A percentile compares a stretch with the other conserved stretches of the same genome.
Conservation (phyloP, 2,113 vertebrate species). For the Oophaga pumilio region DNA sequence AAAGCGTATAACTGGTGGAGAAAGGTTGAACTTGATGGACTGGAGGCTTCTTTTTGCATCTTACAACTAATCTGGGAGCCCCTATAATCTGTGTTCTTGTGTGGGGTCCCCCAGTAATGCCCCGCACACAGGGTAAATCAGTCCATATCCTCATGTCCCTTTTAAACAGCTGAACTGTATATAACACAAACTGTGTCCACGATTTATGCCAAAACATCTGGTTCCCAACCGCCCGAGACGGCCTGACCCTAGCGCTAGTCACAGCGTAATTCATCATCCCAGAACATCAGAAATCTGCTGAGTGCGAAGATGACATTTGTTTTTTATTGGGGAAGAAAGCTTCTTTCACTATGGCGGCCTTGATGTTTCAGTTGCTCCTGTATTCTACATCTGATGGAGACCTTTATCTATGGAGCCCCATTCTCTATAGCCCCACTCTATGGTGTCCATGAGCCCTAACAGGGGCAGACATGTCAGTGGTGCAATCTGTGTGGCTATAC, state of each 20-base stretch:
- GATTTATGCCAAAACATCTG: constrained; percentile 57
- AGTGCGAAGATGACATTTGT: constrained; percentile 50
- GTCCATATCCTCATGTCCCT: constrained; percentile 45
- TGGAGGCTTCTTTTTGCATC: no score
- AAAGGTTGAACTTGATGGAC: no score
- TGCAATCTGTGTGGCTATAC: no score
- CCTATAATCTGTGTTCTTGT: no score
- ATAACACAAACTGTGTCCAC: constrained; percentile 41
- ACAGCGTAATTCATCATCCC: constrained; percentile 40
- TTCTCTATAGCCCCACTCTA: no score
- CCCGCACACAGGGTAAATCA: constrained; percentile 26
- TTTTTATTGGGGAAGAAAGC: constrained; percentile 41
- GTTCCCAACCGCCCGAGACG: constrained; percentile 43
- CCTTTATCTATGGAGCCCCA: not conserved
- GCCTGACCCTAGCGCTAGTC: constrained; percentile 18
- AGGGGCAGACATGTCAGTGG: no score
- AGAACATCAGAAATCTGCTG: constrained; percentile 47
- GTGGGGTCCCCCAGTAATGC: not conserved
- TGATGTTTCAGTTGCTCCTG: constrained; percentile 38
- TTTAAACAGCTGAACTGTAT: constrained; percentile 30
- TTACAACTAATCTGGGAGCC: not conserved
- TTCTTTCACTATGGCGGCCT: constrained; percentile 2
- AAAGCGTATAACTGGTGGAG: no score
- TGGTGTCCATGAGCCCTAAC: no score
- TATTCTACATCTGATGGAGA: not conserved